phyloP scores from a whole-genome alignment of 2,113 vertebrate species.

The Caretta caretta region DNA sequence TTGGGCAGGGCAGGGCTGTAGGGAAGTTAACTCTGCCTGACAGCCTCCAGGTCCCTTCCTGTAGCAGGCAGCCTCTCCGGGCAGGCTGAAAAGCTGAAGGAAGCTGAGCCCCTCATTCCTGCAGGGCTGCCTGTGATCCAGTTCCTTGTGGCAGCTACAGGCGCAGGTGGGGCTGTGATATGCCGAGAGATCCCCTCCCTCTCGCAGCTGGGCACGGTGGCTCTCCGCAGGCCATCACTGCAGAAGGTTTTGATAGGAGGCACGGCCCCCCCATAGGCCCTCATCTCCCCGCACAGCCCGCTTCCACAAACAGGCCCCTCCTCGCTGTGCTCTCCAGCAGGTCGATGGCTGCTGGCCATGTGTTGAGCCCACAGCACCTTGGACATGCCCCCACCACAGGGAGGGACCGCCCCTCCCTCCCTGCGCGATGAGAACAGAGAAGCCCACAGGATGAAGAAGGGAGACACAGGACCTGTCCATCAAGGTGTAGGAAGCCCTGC shows the following conservation, averaged over 20 bases:
- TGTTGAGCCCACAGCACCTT: not conserved
- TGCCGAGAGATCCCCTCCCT: not conserved
- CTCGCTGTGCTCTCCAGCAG: not conserved
- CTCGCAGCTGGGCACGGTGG: accelerated
- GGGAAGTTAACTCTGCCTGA: too few species aligned
- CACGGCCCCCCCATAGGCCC: not conserved
- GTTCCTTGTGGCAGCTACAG: not conserved
- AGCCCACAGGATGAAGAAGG: not conserved
- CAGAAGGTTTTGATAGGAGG: not conserved
- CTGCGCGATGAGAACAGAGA: not conserved
- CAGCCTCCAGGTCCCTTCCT: not conserved
- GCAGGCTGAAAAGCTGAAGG: not conserved
- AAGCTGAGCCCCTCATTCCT: not conserved
- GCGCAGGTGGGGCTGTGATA: not conserved
- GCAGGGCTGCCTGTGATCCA: not conserved
- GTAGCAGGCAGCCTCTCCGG: not conserved
- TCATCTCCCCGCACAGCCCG: not conserved
- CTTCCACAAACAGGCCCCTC: not conserved
- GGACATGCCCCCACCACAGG: not conserved
- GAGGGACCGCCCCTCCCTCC: not conserved
- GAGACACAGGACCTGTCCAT: not conserved
- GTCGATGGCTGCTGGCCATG: not conserved
- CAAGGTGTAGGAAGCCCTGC: not conserved
- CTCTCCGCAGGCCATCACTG: not conserved
- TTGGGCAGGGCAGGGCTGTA: not conserved